Evolutionary conservation across 1,140 invertebrate genomes (phyloP).

Genomic region (Chlorops oryzae): DNA sequence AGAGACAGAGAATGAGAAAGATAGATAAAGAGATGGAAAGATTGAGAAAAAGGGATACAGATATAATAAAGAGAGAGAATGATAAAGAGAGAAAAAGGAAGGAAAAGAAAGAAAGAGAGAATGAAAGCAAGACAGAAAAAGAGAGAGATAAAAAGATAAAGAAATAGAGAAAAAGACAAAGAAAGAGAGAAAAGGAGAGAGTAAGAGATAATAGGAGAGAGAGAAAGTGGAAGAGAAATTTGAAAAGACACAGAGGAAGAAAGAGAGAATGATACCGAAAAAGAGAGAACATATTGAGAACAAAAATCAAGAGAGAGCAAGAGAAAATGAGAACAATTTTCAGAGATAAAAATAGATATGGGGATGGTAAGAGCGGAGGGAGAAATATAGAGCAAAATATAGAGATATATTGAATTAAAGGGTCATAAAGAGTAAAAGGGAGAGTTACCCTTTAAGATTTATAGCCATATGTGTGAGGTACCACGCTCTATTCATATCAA

Average conservation of each 20-base stretch:
- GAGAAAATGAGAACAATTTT: no score
- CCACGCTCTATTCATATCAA: no score
- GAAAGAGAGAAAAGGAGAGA: not conserved
- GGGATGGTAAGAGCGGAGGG: no score
- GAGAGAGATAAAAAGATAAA: not conserved
- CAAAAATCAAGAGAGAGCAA: not conserved
- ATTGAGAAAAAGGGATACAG: not conserved
- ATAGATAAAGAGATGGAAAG: not conserved
- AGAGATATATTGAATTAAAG: no score
- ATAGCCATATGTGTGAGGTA: no score
- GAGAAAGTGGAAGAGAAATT: not conserved
- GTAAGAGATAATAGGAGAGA: not conserved
- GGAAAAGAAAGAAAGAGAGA: not conserved
- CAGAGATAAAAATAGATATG: no score
- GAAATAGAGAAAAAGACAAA: not conserved
- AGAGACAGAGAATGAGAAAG: not conserved
- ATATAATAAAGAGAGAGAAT: not conserved
- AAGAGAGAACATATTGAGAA: not conserved
- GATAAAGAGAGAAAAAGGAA: not conserved
- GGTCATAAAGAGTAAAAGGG: no score
- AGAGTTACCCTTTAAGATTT: no score
- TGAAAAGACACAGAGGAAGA: not conserved
- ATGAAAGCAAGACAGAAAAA: not conserved
- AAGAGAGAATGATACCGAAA: not conserved
- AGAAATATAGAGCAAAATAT: no score